These are phyloP conservation scores for Pygoscelis adeliae DNA, from an alignment of 2,113 vertebrate species.

Conservation along the genomic window DNA sequence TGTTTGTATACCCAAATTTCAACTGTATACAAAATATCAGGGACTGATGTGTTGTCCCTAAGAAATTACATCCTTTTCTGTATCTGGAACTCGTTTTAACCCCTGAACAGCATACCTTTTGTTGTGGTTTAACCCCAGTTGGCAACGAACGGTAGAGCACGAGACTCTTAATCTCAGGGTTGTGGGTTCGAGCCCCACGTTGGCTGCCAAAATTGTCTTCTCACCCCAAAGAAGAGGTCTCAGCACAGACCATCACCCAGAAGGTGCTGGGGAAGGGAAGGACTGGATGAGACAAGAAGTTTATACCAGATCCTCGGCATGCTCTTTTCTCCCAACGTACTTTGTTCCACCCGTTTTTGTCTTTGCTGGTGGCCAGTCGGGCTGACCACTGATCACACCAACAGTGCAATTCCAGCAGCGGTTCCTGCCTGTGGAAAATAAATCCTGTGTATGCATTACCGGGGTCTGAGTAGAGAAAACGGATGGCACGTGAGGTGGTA, in stretches of 20 bases:
- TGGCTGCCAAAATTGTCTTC: constrained; percentile 67
- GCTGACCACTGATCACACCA: neutral
- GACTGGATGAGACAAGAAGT: neutral
- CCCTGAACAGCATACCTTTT: neutral
- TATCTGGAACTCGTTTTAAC: neutral
- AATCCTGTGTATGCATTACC: rapidly evolving
- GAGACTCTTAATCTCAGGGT: constrained; percentile 98
- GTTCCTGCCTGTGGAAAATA: neutral
- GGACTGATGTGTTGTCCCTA: neutral
- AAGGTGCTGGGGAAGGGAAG: neutral
- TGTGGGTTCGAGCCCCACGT: constrained; percentile 98
- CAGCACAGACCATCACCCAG: neutral
- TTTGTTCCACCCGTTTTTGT: neutral
- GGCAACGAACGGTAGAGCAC: constrained; percentile 87
- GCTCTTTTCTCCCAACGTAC: neutral
- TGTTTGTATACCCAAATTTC: neutral
- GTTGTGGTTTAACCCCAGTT: too few species aligned
- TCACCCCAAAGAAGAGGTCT: neutral
- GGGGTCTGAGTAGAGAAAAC: rapidly evolving
- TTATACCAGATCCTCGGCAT: neutral
- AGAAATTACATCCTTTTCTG: neutral
- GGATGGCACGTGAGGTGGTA: rapidly evolving
- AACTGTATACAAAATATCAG: neutral
- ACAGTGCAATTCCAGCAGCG: neutral
- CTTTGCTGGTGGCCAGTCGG: neutral